A percentile compares a stretch with the other conserved stretches of the same genome.
Conservation (phyloP, 1,140 invertebrate genomes). For the Cherax destructor region DNA sequence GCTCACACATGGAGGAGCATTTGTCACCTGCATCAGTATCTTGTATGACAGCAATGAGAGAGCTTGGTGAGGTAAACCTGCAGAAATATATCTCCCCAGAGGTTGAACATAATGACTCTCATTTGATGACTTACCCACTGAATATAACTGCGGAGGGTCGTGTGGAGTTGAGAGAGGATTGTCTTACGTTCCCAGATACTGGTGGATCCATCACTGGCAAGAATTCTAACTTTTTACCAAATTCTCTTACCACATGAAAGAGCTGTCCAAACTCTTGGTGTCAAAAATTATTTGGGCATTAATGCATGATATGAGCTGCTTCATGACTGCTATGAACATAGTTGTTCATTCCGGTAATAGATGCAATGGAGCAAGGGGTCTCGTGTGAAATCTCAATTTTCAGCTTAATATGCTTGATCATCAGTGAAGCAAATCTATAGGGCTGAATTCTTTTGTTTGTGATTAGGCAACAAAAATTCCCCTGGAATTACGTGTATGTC, state of each 20-base stretch:
- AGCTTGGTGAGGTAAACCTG: constrained; percentile 62
- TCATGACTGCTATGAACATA: background rate
- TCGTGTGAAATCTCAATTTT: background rate
- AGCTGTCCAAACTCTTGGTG: background rate
- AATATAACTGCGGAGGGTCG: constrained; percentile 57
- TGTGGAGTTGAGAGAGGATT: constrained; percentile 69
- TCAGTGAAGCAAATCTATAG: background rate
- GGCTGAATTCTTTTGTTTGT: background rate
- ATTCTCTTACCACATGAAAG: constrained; percentile 68
- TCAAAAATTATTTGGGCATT: background rate
- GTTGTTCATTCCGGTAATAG: background rate
- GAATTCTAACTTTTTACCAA: constrained; percentile 70
- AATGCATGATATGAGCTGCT: background rate
- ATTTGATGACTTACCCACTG: constrained; percentile 71
- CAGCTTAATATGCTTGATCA: background rate
- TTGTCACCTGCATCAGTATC: constrained; percentile 55
- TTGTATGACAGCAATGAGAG: constrained; percentile 70
- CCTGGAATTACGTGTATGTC: background rate
- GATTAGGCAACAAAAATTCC: background rate
- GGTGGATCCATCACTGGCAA: constrained; percentile 66
- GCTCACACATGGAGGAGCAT: constrained; percentile 66
- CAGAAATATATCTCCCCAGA: constrained; percentile 68
- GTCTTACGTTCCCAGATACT: constrained; percentile 71
- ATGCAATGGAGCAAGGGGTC: background rate
- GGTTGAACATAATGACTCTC: constrained; percentile 71